Percentiles rank a stretch among this genome's conserved stretches.
These are phyloP conservation scores for Hepsetus odoe DNA, from an alignment of 2,113 vertebrate genomes.

Conservation along the genomic window DNA sequence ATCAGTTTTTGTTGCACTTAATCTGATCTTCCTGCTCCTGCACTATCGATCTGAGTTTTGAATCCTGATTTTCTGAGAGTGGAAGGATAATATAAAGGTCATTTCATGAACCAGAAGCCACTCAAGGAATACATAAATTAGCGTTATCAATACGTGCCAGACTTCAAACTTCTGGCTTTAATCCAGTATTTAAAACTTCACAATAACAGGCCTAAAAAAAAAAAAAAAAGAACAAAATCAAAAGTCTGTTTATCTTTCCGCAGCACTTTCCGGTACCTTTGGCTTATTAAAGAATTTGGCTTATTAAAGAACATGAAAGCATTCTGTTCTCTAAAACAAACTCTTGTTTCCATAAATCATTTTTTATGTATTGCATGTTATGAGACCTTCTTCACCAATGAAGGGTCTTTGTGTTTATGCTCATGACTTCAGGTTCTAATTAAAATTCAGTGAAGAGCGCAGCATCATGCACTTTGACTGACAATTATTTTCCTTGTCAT, in stretches of 20 bases:
- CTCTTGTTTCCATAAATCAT: constrained; percentile 8
- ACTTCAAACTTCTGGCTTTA: background rate
- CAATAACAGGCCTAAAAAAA: background rate
- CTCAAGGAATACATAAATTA: constrained; percentile 3
- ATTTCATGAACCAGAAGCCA: constrained; percentile 24
- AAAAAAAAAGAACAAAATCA: constrained; percentile 1
- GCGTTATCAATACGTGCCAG: constrained; percentile 1
- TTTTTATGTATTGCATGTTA: background rate
- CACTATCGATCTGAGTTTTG: constrained; percentile 44
- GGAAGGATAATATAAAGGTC: constrained; percentile 44
- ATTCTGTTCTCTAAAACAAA: constrained; percentile 5
- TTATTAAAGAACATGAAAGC: constrained; percentile 1
- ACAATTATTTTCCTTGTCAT: background rate
- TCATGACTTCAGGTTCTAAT: constrained; percentile 4
- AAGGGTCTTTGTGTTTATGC: background rate
- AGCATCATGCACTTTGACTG: constrained; percentile 18
- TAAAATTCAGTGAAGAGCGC: constrained; percentile 33
- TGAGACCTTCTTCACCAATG: background rate
- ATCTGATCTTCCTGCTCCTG: constrained; percentile 37
- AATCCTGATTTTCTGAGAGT: constrained; percentile 37
- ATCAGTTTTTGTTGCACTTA: constrained; percentile 45
- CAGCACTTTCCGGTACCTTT: background rate
- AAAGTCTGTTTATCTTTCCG: constrained; percentile 20
- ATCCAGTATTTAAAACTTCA: background rate
- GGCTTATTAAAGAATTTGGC: background rate